These are phyloP conservation scores for Artemia sinica DNA, from an alignment of 2,888 invertebrate genomes.

Conservation along the genomic window DNA sequence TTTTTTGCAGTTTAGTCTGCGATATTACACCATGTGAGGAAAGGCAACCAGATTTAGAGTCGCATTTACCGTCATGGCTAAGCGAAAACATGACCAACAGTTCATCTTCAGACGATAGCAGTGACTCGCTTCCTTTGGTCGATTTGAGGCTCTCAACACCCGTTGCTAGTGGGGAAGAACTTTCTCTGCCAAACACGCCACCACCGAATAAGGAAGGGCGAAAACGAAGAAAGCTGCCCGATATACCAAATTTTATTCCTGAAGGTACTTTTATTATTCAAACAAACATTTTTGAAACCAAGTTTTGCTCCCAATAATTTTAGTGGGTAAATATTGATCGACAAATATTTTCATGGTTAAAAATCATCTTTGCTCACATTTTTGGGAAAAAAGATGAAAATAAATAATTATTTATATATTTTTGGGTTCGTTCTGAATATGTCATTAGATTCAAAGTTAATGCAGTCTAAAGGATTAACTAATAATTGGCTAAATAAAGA, in stretches of 20 bases:
- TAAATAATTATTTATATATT: no score
- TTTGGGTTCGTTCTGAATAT: no score
- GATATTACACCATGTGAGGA: constrained; percentile 51
- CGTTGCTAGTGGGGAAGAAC: constrained; percentile 5
- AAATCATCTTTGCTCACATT: no score
- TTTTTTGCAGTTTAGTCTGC: constrained; percentile 52
- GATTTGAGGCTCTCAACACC: background rate
- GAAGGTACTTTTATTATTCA: no score
- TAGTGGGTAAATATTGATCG: no score
- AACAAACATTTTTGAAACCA: no score
- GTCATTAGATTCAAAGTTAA: no score
- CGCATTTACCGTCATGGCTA: background rate
- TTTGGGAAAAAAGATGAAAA: no score
- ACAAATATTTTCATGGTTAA: no score
- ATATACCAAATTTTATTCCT: constrained; percentile 55
- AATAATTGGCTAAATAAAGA: no score
- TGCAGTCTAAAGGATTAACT: no score
- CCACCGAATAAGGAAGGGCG: constrained; percentile 36
- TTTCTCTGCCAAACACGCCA: constrained; percentile 10
- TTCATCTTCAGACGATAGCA: background rate
- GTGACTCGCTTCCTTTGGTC: background rate
- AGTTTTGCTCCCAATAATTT: no score
- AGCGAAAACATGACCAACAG: background rate
- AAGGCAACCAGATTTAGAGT: constrained; percentile 13
- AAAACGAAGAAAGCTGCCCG: constrained; percentile 63